Conservation (phyloP, 2,797 vertebrate genomes). For the Remorina albescens region DNA sequence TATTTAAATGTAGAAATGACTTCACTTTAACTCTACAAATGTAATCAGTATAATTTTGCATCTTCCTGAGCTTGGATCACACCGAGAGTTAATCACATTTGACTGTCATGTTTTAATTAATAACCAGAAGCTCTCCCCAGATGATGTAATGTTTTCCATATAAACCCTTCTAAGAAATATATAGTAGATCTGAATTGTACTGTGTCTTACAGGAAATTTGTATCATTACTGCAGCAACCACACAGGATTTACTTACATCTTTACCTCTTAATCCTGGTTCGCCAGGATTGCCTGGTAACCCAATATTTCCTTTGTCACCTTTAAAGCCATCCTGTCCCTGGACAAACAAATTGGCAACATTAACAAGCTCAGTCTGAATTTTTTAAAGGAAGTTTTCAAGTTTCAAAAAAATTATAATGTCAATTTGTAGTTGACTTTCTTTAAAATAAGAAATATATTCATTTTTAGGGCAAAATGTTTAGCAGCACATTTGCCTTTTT, state of each 20-base stretch:
- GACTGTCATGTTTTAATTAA: neutral
- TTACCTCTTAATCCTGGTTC: conserved; percentile 92
- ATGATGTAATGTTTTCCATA: neutral
- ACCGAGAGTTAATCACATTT: too few relatives aligned
- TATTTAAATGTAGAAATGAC: too few relatives aligned
- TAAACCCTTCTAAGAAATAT: neutral
- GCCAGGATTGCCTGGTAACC: conserved; percentile 84
- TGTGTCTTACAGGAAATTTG: conserved; percentile 10
- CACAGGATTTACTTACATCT: conserved; percentile 93
- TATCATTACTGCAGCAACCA: conserved; percentile 55
- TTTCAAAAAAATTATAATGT: neutral
- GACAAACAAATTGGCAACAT: conserved; percentile 32
- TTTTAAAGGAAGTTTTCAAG: neutral
- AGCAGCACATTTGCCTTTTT: neutral
- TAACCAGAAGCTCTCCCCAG: neutral
- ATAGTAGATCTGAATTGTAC: conserved; percentile 10
- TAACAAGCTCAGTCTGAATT: neutral
- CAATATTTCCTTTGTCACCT: conserved; percentile 85
- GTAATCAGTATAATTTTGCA: neutral
- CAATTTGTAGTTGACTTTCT: neutral
- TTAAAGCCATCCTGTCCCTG: conserved; percentile 87
- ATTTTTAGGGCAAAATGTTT: neutral
- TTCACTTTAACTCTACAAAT: too few relatives aligned
- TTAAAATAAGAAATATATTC: neutral
- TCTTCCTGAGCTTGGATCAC: neutral